Evolutionary conservation across 2,113 vertebrate genomes (phyloP).

Genomic region (Coturnix japonica): DNA sequence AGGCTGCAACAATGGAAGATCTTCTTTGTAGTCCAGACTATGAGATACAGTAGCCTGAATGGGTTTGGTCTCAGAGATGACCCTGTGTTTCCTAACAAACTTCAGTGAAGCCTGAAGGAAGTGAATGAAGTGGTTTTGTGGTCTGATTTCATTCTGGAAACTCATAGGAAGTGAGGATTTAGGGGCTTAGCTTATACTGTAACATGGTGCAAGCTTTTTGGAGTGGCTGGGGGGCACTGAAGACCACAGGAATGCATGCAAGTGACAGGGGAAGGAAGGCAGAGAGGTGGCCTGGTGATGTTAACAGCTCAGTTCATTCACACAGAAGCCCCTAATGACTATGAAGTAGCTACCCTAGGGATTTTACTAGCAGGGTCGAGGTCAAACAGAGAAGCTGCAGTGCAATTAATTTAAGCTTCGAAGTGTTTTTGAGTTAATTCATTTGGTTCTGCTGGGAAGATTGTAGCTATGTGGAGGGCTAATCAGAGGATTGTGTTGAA

Average conservation of each 20-base stretch:
- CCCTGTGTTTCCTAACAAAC: not conserved
- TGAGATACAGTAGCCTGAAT: not conserved
- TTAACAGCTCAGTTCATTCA: constrained; percentile 8
- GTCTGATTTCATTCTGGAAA: not conserved
- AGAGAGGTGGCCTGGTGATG: not conserved
- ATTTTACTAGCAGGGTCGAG: constrained; percentile 34
- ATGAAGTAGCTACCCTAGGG: not conserved
- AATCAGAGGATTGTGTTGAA: constrained; percentile 36
- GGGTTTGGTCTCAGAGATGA: not conserved
- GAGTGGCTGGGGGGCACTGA: not conserved
- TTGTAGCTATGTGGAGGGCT: constrained; percentile 25
- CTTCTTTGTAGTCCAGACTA: not conserved
- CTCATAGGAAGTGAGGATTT: not conserved
- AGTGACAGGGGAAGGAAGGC: not conserved
- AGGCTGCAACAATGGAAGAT: not conserved
- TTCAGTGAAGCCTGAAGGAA: not conserved
- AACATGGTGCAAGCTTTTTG: not conserved
- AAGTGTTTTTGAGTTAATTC: constrained; percentile 46
- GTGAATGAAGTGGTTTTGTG: not conserved
- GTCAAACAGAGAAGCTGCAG: constrained; percentile 30
- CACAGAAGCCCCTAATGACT: constrained; percentile 12
- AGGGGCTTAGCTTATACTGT: not conserved
- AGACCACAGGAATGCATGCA: not conserved
- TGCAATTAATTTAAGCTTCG: constrained; percentile 60
- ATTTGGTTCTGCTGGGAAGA: constrained; percentile 32